These are phyloP conservation scores for Ommatoiulus sabulosus DNA, from an alignment of 2,888 invertebrate species.

Conservation along the genomic window DNA sequence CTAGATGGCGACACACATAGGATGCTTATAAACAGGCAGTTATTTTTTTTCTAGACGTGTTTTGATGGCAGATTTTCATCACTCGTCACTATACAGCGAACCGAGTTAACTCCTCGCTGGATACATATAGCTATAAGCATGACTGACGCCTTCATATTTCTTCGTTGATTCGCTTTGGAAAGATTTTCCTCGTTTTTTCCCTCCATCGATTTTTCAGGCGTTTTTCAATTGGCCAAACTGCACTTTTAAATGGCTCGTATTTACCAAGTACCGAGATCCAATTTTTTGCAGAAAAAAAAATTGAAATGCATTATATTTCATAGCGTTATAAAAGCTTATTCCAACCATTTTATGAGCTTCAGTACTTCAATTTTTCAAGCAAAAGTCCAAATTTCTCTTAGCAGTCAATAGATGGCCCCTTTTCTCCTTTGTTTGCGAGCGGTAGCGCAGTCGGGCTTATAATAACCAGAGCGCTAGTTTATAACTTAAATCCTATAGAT, in stretches of 20 bases:
- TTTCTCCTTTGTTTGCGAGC: too few relatives aligned
- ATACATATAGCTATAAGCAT: background rate
- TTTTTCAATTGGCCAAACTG: constrained; percentile 26
- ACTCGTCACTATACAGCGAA: constrained; percentile 3
- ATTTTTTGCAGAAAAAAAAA: background rate
- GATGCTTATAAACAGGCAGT: constrained; percentile 2
- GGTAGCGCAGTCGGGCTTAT: too few relatives aligned
- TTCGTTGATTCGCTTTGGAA: background rate
- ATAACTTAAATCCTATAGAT: too few relatives aligned
- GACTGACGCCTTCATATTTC: constrained; percentile 43
- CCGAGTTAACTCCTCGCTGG: background rate
- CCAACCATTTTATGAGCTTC: background rate
- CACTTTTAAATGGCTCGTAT: constrained; percentile 30
- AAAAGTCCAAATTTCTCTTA: too few relatives aligned
- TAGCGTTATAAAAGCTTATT: background rate
- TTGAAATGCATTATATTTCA: background rate
- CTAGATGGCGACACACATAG: background rate
- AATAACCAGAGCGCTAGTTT: too few relatives aligned
- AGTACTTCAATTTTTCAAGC: too few relatives aligned
- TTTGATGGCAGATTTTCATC: constrained; percentile 30
- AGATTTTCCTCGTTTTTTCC: background rate
- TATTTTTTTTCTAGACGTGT: background rate
- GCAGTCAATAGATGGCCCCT: background rate
- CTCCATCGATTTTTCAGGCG: background rate
- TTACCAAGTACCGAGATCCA: background rate